These are phyloP conservation scores for Leptogaster cylindrica DNA, from an alignment of 2,888 invertebrate genomes.

Conservation along the genomic window DNA sequence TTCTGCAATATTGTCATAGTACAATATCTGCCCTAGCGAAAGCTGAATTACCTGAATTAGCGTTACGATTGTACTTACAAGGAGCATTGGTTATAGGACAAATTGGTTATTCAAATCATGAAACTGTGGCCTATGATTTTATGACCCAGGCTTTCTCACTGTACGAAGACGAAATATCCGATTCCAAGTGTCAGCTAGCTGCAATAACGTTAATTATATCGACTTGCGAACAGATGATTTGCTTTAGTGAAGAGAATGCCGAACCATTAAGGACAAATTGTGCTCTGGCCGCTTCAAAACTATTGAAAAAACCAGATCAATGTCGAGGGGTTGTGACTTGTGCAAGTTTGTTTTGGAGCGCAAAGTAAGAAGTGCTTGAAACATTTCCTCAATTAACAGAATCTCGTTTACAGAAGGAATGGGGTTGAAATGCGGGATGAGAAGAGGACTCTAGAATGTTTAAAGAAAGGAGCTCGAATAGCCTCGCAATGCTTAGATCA, in stretches of 20 bases:
- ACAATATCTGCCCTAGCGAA: slow-evolving; percentile 94
- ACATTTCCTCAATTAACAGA: background rate
- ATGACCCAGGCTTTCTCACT: slow-evolving; percentile 92
- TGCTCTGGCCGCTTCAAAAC: slow-evolving; percentile 92
- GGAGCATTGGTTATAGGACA: slow-evolving; percentile 93
- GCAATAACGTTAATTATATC: slow-evolving; percentile 95
- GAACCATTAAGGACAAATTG: slow-evolving; percentile 96
- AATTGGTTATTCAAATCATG: slow-evolving; percentile 92
- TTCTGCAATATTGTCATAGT: slow-evolving; percentile 97
- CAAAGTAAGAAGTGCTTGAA: slow-evolving; percentile 63
- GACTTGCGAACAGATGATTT: slow-evolving; percentile 92
- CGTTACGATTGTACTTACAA: slow-evolving; percentile 91
- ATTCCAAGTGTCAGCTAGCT: slow-evolving; percentile 94
- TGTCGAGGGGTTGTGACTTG: slow-evolving; percentile 93
- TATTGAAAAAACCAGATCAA: slow-evolving; percentile 98
- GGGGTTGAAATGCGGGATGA: slow-evolving; percentile 81
- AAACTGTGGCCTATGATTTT: slow-evolving; percentile 98
- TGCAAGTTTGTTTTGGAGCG: slow-evolving; percentile 97
- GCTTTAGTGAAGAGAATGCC: slow-evolving; percentile 95
- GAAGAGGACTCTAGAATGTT: slow-evolving; percentile 88
- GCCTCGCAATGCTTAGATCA: slow-evolving; percentile 98
- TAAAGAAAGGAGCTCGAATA: slow-evolving; percentile 93
- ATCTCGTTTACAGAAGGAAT: slow-evolving; percentile 55
- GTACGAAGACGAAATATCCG: slow-evolving; percentile 98
- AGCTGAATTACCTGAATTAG: slow-evolving; percentile 92